Conservation (phyloP, 2,113 vertebrate species). For the Caloenas nicobarica region DNA sequence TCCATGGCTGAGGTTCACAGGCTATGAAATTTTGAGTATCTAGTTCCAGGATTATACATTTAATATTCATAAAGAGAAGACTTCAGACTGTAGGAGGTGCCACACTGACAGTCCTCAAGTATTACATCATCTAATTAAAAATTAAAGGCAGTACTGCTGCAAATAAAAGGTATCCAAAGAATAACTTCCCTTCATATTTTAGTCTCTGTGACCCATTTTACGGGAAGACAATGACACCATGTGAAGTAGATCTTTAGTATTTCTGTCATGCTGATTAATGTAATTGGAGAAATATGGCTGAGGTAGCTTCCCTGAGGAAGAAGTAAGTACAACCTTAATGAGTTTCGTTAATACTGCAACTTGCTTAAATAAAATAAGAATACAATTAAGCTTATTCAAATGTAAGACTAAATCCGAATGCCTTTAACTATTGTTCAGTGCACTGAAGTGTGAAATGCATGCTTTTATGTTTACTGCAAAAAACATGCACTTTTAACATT, state of each 20-base stretch:
- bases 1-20: neutral
- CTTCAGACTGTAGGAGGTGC: neutral
- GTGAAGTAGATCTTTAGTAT: constrained; percentile 42
- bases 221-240: constrained; percentile 30
- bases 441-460: constrained; percentile 32
- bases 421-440: constrained; percentile 45
- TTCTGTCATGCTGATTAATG: constrained; percentile 61
- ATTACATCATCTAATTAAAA: constrained; percentile 26
- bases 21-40: neutral
- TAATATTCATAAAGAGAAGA: neutral
- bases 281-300: constrained; percentile 54
- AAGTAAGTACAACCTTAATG: constrained; percentile 52
- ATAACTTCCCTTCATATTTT: neutral
- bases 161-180: constrained; percentile 20
- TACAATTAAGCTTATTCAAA: constrained; percentile 60
- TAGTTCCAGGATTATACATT: neutral
- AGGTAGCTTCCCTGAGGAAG: constrained; percentile 56
- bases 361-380: constrained; percentile 65
- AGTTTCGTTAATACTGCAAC: constrained; percentile 48
- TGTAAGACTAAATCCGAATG: constrained; percentile 54
- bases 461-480: constrained; percentile 37
- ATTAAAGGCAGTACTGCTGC: neutral
- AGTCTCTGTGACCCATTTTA: constrained; percentile 53
- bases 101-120: neutral
- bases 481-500: constrained; percentile 4